These are phyloP conservation scores for Elegia similella DNA, from an alignment of 2,888 invertebrate species.

Conservation along the genomic window DNA sequence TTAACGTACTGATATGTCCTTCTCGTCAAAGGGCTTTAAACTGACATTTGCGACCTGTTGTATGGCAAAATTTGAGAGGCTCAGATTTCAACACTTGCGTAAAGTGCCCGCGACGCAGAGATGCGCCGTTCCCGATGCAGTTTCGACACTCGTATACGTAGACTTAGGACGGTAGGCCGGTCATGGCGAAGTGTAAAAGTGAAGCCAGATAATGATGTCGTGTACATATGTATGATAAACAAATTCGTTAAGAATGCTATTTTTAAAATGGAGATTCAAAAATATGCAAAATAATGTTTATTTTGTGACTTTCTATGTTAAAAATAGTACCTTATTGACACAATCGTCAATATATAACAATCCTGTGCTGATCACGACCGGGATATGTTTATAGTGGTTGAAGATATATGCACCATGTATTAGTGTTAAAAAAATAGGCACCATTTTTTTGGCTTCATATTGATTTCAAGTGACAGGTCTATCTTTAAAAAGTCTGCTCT, in stretches of 20 bases:
- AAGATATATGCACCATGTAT: too few relatives aligned
- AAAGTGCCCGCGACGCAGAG: slow-evolving; percentile 5
- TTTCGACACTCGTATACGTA: slow-evolving; percentile 11
- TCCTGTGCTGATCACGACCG: too few relatives aligned
- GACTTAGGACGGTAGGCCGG: not conserved
- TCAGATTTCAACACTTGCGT: slow-evolving; percentile 4
- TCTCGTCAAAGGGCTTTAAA: too few relatives aligned
- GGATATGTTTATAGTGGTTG: too few relatives aligned
- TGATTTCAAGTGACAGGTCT: not conserved
- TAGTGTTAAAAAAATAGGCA: not conserved
- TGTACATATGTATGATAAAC: not conserved
- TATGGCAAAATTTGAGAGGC: not conserved
- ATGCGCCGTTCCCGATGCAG: slow-evolving; percentile 15
- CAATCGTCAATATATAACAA: too few relatives aligned
- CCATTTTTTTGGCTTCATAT: not conserved
- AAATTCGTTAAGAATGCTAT: not conserved
- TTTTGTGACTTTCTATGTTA: too few relatives aligned
- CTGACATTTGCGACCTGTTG: not conserved
- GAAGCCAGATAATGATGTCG: not conserved
- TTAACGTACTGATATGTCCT: too few relatives aligned
- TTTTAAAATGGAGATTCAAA: too few relatives aligned
- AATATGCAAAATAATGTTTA: too few relatives aligned
- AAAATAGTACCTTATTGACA: too few relatives aligned
- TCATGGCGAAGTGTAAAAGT: not conserved
- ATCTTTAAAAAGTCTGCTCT: not conserved